phyloP scores from a whole-genome alignment of 2,113 vertebrate genomes.

The Podilymbus podiceps region DNA sequence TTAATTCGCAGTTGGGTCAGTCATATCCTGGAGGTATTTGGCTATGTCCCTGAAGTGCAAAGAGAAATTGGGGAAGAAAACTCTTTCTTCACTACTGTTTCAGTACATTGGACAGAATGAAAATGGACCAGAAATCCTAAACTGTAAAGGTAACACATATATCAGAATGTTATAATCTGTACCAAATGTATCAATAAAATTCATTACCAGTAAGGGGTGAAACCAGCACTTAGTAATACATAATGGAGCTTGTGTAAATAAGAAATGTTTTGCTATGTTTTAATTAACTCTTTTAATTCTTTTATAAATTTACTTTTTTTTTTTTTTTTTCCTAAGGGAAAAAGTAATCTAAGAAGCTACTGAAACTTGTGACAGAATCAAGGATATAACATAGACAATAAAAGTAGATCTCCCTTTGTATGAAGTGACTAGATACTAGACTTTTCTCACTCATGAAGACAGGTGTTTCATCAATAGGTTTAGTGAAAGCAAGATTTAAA shows the following conservation, averaged over 20 bases:
- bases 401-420: neutral
- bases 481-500: neutral
- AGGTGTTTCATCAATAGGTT: rapidly evolving
- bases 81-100: neutral
- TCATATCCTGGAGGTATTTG: neutral
- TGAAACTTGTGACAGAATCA: neutral
- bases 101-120: neutral
- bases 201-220: neutral
- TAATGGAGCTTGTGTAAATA: neutral
- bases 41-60: neutral
- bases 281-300: neutral
- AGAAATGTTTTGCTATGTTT: neutral
- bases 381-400: neutral
- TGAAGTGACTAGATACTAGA: neutral
- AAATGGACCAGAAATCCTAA: neutral
- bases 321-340: neutral
- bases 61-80: neutral
- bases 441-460: neutral
- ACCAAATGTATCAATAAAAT: neutral
- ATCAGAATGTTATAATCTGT: neutral
- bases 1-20: neutral
- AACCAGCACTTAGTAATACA: neutral
- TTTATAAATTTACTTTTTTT: too few species aligned
- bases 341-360: neutral
- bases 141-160: neutral